phyloP scores from a whole-genome alignment of 1,140 invertebrate species.

The Contarinia nasturtii region DNA sequence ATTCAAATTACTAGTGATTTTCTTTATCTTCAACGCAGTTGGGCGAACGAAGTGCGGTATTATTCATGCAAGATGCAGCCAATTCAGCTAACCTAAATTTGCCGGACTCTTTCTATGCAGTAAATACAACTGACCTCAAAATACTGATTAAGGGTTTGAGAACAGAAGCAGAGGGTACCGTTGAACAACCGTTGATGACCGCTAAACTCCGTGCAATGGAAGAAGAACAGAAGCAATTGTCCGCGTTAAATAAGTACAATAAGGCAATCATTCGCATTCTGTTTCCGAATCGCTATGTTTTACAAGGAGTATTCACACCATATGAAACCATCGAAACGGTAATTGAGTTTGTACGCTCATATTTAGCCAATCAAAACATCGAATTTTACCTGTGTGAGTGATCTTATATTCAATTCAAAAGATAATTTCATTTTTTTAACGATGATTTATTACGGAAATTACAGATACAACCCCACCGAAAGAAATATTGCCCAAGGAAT shows the following conservation, averaged over 20 bases:
- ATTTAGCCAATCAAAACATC: conserved; percentile 35
- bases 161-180: conserved; percentile 33
- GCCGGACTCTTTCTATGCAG: conserved; percentile 67
- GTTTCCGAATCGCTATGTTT: conserved; percentile 59
- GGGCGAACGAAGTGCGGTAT: conserved; percentile 44
- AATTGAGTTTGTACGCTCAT: conserved; percentile 45
- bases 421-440: conserved; percentile 7
- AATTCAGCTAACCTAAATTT: conserved; percentile 32
- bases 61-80: conserved; percentile 40
- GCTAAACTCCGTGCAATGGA: conserved; percentile 36
- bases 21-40: no score
- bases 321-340: conserved; percentile 44
- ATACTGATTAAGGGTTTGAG: conserved; percentile 48
- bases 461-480: conserved; percentile 58
- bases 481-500: conserved; percentile 32
- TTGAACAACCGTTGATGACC: conserved; percentile 47
- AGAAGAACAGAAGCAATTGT: conserved; percentile 33
- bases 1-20: no score
- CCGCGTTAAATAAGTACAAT: conserved; percentile 43
- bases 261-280: conserved; percentile 55
- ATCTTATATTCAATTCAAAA: no score
- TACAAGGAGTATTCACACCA: conserved; percentile 60
- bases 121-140: conserved; percentile 58
- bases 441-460: conserved; percentile 5
- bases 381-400: conserved; percentile 53